Percentiles rank a stretch among this genome's conserved stretches.
These are phyloP conservation scores for Lottia gigantea DNA, from an alignment of 2,888 invertebrate genomes.

Conservation along the genomic window DNA sequence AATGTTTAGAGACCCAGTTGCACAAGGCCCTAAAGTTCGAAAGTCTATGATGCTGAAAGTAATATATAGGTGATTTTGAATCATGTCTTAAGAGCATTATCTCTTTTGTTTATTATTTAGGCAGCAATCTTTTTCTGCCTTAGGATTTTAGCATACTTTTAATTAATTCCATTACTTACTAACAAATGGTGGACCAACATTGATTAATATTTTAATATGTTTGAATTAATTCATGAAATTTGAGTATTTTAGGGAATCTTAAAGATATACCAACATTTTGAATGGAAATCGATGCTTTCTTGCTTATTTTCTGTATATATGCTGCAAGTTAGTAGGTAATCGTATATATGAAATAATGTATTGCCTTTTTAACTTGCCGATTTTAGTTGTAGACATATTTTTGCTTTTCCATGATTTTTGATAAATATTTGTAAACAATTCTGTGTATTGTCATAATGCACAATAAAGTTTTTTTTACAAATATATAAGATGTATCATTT, in stretches of 20 bases:
- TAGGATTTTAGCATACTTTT: conserved; percentile 1
- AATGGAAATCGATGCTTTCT: not conserved
- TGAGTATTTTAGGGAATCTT: not conserved
- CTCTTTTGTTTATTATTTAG: not conserved
- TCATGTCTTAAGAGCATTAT: not conserved
- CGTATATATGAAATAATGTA: not conserved
- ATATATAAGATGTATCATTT: conserved; percentile 2
- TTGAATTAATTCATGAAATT: not conserved
- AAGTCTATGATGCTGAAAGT: not conserved
- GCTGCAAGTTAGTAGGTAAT: not conserved
- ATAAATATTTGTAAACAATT: too few species aligned
- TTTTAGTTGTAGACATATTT: not conserved
- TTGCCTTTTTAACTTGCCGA: conserved; percentile 3
- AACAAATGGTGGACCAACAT: not conserved
- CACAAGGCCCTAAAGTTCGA: not conserved
- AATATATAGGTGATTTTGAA: not conserved
- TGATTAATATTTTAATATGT: not conserved
- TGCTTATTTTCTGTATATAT: not conserved
- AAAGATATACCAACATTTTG: not conserved
- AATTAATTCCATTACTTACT: not conserved
- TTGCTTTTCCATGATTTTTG: too few species aligned
- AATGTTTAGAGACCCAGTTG: too few species aligned
- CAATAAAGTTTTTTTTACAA: not conserved
- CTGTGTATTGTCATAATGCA: too few species aligned
- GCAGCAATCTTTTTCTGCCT: conserved; percentile 1